Evolutionary conservation across 2,797 vertebrate species (phyloP), one percentile per base, ranked within the genome.

Genomic region (Rhadinocentrus ornatus): DNA sequence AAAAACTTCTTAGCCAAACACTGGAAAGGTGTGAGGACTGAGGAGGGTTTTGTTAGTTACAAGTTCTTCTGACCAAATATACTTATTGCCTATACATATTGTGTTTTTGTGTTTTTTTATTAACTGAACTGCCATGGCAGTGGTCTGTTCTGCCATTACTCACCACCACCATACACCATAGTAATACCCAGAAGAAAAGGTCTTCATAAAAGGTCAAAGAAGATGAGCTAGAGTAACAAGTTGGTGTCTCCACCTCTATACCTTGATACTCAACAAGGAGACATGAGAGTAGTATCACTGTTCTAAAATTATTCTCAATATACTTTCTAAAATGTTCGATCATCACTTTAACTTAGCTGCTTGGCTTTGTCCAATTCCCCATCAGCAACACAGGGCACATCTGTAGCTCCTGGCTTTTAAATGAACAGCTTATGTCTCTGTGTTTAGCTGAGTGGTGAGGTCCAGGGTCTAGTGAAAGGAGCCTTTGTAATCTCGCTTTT

Each of bases 401-500:
- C 18, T 69, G 24, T 11, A 75, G 58, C 71, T 73, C 59, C 48
- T 84, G 58, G 74, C 69, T 66, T 59, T 35, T 32, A 53, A 37
- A 60, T n/a, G 57, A 59, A 75, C 20, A 54, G 34, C 58, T 77
- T 64, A 50, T 48, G 24, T 39, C 24, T 69, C 24, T 63, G 67
- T 80, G 54, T 62, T 46, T 41, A 50, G 57, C 66, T 62, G 39
- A 62, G 37, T 60, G 61, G 26, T 64, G 32, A 81, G 65, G 68
- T 78, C 72, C 68, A 56, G 31, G 34, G 62, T 86, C 57, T 29
- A 35, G 57, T 79, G 81, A 66, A 69, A 66, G 39, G 41, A 77
- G 53, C 65, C 39, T 48, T 37, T 75, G 4, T 86, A 86, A 78
- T 84, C 79, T 67, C 52, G 60, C 52, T 63, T 67, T 60, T 73